Base-by-base conservation (phyloP, 2,888 invertebrate species). In the Synanthedon tipuliformis region DNA sequence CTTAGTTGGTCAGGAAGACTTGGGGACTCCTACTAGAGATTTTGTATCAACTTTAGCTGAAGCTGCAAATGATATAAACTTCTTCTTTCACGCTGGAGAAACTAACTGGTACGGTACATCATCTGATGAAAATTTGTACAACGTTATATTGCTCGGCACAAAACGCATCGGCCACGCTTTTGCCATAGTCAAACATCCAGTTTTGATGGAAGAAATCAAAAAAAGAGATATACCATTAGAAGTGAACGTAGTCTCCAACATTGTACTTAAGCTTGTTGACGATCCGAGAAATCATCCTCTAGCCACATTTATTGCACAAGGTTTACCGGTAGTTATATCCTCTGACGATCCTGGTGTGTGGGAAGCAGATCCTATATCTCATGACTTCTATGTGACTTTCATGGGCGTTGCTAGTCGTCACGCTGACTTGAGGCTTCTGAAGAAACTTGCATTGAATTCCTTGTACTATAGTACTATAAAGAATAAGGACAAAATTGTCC, bases 71-170 rank as follows among this genome's bases (percentile, higher is more conserved):
- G 73, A 88, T 3, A 73, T 94, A 4, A 86, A 91, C 52, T 92
- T 90, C 62, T 94, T 91, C 65, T 93, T 95, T 58, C 95, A 95
- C 66, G 93, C 94, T 0, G 95, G 94, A 1, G 95, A 95, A 79
- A 94, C 95, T 0, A 92, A 93, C 65, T 93, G 93, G 93, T 89
- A 88, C 64, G 93, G 91, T 5, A 79, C 78, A 4, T 71, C 76
- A 1, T 89, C 90, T 0, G 95, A 95, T 68, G 90, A 92, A 60
- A 95, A 95, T 74, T 67, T 95, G 50, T 74, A 93, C 41, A 95
- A 95, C 64, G 95, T 94, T 0, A 80, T 95, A 16, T 74, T 93
- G 7, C 75, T 95, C 18, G 92, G 92, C 41, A 83, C 92, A 0
- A 90, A 90, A 61, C 88, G 95, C 27, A 92, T 95, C 56, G 95